phyloP scores from a whole-genome alignment of 2,113 vertebrate genomes.

The Heptranchias perlo region DNA sequence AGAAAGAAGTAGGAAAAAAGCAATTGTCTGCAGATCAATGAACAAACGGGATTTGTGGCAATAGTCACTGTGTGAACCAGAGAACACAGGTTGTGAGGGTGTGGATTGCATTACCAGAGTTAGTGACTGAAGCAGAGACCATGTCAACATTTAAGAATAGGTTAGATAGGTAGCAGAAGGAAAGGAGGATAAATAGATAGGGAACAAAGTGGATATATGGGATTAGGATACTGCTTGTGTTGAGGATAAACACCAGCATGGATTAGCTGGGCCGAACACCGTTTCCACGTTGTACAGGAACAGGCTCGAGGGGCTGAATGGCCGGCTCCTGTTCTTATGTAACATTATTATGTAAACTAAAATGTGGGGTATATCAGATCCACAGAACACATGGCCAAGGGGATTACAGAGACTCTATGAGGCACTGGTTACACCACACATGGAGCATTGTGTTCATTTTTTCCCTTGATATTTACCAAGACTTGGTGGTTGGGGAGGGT shows the following conservation, averaged over 20 bases:
- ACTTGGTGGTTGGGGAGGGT: background rate
- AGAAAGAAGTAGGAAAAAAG: background rate
- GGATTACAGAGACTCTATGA: background rate
- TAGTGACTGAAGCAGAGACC: background rate
- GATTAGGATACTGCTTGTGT: background rate
- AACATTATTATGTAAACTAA: background rate
- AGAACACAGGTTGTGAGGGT: background rate
- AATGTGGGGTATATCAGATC: background rate
- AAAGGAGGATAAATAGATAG: background rate
- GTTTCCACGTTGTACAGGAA: background rate
- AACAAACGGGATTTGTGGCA: background rate
- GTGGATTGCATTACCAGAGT: background rate
- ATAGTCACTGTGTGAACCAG: background rate
- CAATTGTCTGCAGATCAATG: background rate
- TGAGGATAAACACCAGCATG: background rate
- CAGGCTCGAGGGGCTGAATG: background rate
- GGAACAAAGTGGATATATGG: background rate
- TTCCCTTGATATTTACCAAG: background rate
- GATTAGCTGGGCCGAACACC: background rate
- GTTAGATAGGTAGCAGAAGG: background rate
- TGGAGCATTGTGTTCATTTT: background rate
- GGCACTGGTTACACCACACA: background rate
- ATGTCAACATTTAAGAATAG: background rate
- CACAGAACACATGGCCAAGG: background rate
- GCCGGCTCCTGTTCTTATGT: background rate